Percentiles rank a stretch among this genome's conserved stretches.
Conservation (phyloP, 2,888 invertebrate species). For the Thera obeliscata region DNA sequence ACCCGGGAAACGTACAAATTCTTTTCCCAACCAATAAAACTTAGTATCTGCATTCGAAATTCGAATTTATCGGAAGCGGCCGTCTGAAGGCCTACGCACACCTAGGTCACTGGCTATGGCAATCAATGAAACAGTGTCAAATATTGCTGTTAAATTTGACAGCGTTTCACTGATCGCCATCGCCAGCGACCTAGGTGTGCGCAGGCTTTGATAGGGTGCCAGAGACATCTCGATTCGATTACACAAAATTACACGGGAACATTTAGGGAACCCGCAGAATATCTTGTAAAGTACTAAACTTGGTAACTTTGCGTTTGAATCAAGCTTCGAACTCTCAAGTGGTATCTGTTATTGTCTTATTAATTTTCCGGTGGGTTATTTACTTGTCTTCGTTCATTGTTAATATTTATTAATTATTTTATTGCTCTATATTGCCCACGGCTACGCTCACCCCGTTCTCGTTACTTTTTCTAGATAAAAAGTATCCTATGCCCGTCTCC, state of each 20-base stretch:
- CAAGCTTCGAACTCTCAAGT: neutral
- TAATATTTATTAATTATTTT: too few relatives aligned
- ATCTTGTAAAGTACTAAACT: constrained; percentile 1
- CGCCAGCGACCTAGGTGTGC: too few relatives aligned
- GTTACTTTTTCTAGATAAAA: too few relatives aligned
- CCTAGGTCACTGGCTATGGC: too few relatives aligned
- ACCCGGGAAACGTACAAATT: constrained; percentile 41
- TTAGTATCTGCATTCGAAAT: constrained; percentile 44
- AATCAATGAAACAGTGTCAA: too few relatives aligned
- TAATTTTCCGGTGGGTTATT: neutral
- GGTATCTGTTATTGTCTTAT: neutral
- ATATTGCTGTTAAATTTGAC: too few relatives aligned
- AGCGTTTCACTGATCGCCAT: too few relatives aligned
- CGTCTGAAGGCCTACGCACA: constrained; percentile 5
- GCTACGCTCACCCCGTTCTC: too few relatives aligned
- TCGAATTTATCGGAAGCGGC: constrained; percentile 36
- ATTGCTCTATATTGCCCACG: too few relatives aligned
- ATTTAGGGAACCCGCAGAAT: constrained; percentile 5
- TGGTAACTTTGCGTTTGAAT: constrained; percentile 5
- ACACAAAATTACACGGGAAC: constrained; percentile 12
- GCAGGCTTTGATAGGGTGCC: constrained; percentile 18
- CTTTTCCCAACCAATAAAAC: constrained; percentile 40
- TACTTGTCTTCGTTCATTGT: neutral
- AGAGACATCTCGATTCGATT: constrained; percentile 17
- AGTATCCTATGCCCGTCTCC: too few relatives aligned